phyloP scores from a whole-genome alignment of 2,888 invertebrate genomes.

The Megamerina dolium region DNA sequence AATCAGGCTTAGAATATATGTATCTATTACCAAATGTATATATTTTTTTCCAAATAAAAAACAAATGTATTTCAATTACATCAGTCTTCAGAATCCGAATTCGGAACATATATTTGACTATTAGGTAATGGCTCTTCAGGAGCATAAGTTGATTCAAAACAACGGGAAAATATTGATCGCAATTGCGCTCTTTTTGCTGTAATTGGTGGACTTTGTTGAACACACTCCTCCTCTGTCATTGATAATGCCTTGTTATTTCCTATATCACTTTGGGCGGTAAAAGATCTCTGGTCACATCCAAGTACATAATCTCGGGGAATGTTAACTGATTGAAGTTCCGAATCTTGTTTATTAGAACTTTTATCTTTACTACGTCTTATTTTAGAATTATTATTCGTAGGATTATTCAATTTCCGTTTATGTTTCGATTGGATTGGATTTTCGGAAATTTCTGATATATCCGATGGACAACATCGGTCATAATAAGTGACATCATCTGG shows the following conservation, averaged over 20 bases:
- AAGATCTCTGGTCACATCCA: background rate
- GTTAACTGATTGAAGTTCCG: conserved; percentile 27
- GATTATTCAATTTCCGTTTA: conserved; percentile 28
- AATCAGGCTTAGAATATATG: background rate
- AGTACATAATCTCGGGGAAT: background rate
- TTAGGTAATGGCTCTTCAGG: conserved; percentile 54
- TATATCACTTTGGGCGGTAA: conserved; percentile 11
- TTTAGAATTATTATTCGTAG: conserved; percentile 13
- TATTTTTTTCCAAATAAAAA: background rate
- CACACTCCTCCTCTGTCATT: conserved; percentile 21
- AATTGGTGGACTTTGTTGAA: conserved; percentile 45
- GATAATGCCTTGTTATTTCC: conserved; percentile 18
- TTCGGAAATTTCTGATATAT: conserved; percentile 22
- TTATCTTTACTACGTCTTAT: conserved; percentile 22
- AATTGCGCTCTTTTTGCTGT: conserved; percentile 43
- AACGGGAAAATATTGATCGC: conserved; percentile 62
- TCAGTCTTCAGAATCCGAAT: conserved; percentile 57
- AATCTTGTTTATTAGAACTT: conserved; percentile 26
- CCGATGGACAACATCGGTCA: conserved; percentile 22
- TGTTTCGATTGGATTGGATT: conserved; percentile 7
- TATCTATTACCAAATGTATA: too few relatives aligned
- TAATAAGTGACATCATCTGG: conserved; percentile 44
- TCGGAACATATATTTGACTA: conserved; percentile 60
- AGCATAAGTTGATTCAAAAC: conserved; percentile 68
- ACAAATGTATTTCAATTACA: background rate